A percentile compares a stretch with the other conserved stretches of the same genome.
Conservation (phyloP, 2,797 vertebrate genomes). For the Sebastes iracundus region DNA sequence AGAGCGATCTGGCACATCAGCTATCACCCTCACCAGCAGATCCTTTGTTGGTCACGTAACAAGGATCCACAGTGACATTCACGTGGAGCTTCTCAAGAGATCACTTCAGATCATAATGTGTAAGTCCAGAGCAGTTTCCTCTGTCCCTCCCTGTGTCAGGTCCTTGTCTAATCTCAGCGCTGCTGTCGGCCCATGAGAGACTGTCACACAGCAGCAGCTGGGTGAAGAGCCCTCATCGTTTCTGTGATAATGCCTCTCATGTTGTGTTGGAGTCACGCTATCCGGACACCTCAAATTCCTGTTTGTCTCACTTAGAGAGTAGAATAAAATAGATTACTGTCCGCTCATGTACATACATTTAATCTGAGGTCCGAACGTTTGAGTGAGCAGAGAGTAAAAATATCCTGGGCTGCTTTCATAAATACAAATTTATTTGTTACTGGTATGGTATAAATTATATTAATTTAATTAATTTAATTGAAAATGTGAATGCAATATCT, state of each 20-base stretch:
- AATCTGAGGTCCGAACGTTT: not conserved
- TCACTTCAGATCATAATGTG: slow-evolving; percentile 25
- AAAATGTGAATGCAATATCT: not conserved
- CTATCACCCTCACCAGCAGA: not conserved
- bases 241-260: slow-evolving; percentile 67
- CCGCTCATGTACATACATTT: not conserved
- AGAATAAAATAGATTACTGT: not conserved
- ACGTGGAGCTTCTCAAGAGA: slow-evolving; percentile 6
- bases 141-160: slow-evolving; percentile 21
- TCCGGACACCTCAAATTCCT: slow-evolving; percentile 2
- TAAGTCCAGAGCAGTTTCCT: slow-evolving; percentile 19
- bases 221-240: slow-evolving; percentile 70
- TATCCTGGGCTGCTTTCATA: not conserved
- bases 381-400: not conserved
- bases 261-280: slow-evolving; percentile 60
- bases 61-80: slow-evolving; percentile 8
- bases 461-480: not conserved
- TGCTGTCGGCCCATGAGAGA: slow-evolving; percentile 70
- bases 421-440: not conserved
- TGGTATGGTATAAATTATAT: not conserved
- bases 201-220: slow-evolving; percentile 60
- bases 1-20: not conserved
- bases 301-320: not conserved
- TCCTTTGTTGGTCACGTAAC: slow-evolving; percentile 1
- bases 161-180: slow-evolving; percentile 73